Conservation (phyloP, 2,888 invertebrate species). For the Ceriagrion tenellum region DNA sequence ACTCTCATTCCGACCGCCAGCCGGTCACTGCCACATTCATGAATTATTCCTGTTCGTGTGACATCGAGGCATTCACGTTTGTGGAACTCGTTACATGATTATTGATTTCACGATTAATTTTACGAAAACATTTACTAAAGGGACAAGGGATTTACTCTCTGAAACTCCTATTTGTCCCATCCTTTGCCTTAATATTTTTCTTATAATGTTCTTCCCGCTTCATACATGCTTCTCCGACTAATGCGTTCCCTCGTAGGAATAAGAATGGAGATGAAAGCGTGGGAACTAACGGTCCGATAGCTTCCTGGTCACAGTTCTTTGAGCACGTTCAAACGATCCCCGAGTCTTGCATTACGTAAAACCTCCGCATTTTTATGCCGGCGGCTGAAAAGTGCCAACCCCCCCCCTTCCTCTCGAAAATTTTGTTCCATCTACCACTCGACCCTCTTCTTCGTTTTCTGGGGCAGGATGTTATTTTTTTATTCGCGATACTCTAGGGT, state of each 20-base stretch:
- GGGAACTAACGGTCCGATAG: neutral
- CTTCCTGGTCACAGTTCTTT: neutral
- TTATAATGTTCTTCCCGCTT: neutral
- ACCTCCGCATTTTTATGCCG: neutral
- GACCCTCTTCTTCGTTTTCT: neutral
- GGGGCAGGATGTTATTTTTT: neutral
- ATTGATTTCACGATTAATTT: too few relatives aligned
- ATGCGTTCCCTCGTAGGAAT: neutral
- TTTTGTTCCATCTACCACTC: neutral
- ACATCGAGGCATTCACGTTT: too few relatives aligned
- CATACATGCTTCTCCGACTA: neutral
- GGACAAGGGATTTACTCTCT: too few relatives aligned
- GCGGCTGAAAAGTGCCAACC: neutral
- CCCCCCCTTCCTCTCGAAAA: neutral
- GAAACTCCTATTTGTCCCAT: too few relatives aligned
- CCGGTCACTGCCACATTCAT: too few relatives aligned
- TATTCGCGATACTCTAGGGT: neutral
- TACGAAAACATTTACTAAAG: too few relatives aligned
- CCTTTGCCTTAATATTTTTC: neutral
- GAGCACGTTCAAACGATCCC: constrained; percentile 30
- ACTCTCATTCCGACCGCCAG: too few relatives aligned
- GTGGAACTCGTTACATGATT: too few relatives aligned
- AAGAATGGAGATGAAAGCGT: neutral
- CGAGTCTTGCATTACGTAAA: constrained; percentile 23
- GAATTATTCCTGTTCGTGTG: too few relatives aligned